phyloP scores from a whole-genome alignment of 2,113 vertebrate species.

The Morone saxatilis region DNA sequence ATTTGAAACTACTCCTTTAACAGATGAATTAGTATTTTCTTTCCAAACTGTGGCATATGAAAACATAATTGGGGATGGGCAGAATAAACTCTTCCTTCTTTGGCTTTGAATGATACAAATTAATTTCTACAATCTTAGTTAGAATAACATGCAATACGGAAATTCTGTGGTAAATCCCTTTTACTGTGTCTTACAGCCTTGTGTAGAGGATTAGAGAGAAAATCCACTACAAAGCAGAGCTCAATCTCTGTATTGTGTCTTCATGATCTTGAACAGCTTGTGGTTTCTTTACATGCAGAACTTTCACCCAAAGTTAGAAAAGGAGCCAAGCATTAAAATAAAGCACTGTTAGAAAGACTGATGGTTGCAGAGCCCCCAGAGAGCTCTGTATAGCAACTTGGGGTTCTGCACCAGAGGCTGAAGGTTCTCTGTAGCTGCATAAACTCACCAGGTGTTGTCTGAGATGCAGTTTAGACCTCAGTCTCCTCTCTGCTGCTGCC shows the following conservation, averaged over 20 bases:
- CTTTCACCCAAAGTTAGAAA: conserved; percentile 48
- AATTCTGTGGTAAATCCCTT: conserved; percentile 27
- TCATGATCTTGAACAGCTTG: conserved; percentile 49
- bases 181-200: conserved; percentile 18
- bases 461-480: conserved; percentile 57
- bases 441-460: conserved; percentile 55
- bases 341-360: conserved; percentile 17
- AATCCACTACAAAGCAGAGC: conserved; percentile 54
- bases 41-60: background rate
- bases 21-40: background rate
- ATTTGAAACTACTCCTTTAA: background rate
- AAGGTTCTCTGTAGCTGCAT: conserved; percentile 38
- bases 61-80: background rate
- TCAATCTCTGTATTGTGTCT: conserved; percentile 55
- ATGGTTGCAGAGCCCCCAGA: conserved; percentile 24
- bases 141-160: conserved; percentile 10
- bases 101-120: conserved; percentile 23
- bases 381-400: background rate
- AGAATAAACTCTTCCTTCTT: background rate
- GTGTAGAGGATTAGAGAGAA: conserved; percentile 56
- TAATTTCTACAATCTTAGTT: conserved; percentile 23
- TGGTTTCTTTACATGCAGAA: conserved; percentile 48
- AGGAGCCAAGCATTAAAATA: conserved; percentile 27
- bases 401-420: conserved; percentile 45
- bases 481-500: conserved; percentile 43